These are phyloP conservation scores for Germaria angustata DNA, from an alignment of 2,888 invertebrate species.

Conservation along the genomic window DNA sequence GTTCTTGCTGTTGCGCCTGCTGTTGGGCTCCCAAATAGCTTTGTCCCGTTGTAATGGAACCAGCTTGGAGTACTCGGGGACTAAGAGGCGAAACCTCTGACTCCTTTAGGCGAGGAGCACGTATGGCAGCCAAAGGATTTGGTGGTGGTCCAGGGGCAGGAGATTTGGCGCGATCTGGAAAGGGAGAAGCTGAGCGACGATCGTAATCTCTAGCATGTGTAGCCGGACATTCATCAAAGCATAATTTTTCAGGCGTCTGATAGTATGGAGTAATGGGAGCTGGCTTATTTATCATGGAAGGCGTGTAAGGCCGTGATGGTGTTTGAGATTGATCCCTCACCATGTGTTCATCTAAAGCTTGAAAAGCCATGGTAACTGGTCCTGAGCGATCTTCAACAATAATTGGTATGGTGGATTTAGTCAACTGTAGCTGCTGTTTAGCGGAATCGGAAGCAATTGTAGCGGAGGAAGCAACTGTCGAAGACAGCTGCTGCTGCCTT, in stretches of 20 bases:
- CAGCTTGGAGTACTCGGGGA: conserved; percentile 74
- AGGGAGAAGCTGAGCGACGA: conserved; percentile 85
- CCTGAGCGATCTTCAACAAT: conserved; percentile 81
- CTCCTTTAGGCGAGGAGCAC: conserved; percentile 84
- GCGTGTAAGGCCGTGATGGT: conserved; percentile 83
- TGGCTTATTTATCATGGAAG: conserved; percentile 86
- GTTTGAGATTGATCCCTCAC: conserved; percentile 76
- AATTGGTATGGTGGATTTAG: conserved; percentile 74
- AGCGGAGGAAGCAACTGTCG: conserved; percentile 45
- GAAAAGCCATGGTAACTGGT: conserved; percentile 84
- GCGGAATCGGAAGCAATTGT: conserved; percentile 26
- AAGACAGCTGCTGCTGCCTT: conserved; percentile 66
- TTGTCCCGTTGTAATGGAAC: conserved; percentile 79
- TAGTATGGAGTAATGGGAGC: conserved; percentile 89
- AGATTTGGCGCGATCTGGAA: conserved; percentile 85
- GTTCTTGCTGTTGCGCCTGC: conserved; percentile 74
- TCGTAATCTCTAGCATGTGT: conserved; percentile 83
- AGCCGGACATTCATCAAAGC: conserved; percentile 84
- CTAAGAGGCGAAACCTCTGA: conserved; percentile 71
- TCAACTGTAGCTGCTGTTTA: conserved; percentile 60
- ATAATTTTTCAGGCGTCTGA: conserved; percentile 85
- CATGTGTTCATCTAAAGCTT: conserved; percentile 83
- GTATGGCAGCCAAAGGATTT: conserved; percentile 83
- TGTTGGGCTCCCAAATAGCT: conserved; percentile 77
- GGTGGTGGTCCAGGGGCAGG: conserved; percentile 87